Percentiles rank a stretch among this genome's conserved stretches.
These are phyloP conservation scores for Athalia circularis DNA, from an alignment of 2,888 invertebrate genomes.

Conservation along the genomic window DNA sequence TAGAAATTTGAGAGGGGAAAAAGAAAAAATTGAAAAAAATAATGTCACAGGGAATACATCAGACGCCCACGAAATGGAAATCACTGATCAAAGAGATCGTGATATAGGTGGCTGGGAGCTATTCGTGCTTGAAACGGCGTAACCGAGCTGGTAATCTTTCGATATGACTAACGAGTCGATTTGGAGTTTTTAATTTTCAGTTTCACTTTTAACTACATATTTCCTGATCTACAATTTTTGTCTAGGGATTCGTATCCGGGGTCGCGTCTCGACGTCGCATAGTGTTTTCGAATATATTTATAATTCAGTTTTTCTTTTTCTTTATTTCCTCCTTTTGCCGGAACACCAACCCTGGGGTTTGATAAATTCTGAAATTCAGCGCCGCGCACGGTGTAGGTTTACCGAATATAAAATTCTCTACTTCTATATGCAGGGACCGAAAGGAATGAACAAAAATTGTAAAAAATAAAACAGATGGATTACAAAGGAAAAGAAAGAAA, in stretches of 20 bases:
- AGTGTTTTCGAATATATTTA: not conserved
- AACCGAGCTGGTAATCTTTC: conserved; percentile 24
- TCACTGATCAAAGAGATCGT: conserved; percentile 42
- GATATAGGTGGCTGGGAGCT: conserved; percentile 19
- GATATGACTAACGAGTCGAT: conserved; percentile 27
- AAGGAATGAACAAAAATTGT: too few species aligned
- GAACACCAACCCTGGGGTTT: too few species aligned
- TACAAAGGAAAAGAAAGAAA: not conserved
- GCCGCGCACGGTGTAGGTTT: too few species aligned
- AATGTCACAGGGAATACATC: conserved; percentile 17
- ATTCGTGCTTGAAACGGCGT: conserved; percentile 37
- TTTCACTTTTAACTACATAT: too few species aligned
- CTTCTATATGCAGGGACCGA: too few species aligned
- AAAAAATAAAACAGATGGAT: conserved; percentile 16
- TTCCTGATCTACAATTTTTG: too few species aligned
- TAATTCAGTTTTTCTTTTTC: not conserved
- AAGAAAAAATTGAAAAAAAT: not conserved
- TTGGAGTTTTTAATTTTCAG: not conserved
- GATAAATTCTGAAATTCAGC: too few species aligned
- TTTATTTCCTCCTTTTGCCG: not conserved
- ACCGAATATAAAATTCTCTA: too few species aligned
- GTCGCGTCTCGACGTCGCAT: not conserved
- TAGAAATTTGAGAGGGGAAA: not conserved
- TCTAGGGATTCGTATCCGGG: too few species aligned
- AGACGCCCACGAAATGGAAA: conserved; percentile 44